Conservation (phyloP, 2,888 invertebrate species). For the Lagria hirta region DNA sequence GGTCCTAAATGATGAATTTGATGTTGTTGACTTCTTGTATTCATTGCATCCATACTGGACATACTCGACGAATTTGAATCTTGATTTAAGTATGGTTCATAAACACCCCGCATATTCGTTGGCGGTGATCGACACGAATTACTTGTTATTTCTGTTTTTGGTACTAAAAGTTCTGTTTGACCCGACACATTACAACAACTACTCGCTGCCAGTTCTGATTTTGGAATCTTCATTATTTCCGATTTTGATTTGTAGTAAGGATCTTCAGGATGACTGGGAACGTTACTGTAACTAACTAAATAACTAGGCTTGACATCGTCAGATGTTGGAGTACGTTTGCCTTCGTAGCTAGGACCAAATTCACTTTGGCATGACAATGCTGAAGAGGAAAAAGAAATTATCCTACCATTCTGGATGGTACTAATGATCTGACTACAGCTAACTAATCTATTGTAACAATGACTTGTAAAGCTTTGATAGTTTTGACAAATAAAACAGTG, state of each 20-base stretch:
- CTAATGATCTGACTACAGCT: not conserved
- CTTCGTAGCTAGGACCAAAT: slow-evolving; percentile 48
- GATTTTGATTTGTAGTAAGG: slow-evolving; percentile 40
- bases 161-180: slow-evolving; percentile 64
- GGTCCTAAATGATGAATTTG: slow-evolving; percentile 52
- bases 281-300: slow-evolving; percentile 46
- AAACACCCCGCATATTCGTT: slow-evolving; percentile 55
- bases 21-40: slow-evolving; percentile 50
- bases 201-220: slow-evolving; percentile 53
- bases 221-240: slow-evolving; percentile 58
- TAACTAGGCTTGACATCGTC: slow-evolving; percentile 56
- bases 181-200: slow-evolving; percentile 55
- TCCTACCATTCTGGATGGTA: too few relatives aligned
- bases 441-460: too few relatives aligned
- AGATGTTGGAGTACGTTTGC: slow-evolving; percentile 44
- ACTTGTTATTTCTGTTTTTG: slow-evolving; percentile 64
- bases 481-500: slow-evolving; percentile 1
- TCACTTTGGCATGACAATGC: slow-evolving; percentile 42
- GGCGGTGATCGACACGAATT: slow-evolving; percentile 56
- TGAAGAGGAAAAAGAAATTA: slow-evolving; percentile 22
- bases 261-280: slow-evolving; percentile 30
- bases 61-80: slow-evolving; percentile 72
- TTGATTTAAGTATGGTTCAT: slow-evolving; percentile 67
- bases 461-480: slow-evolving; percentile 1
- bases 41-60: slow-evolving; percentile 70